These are phyloP conservation scores for Hypomecis atomaria DNA, from an alignment of 2,888 invertebrate species.

Conservation along the genomic window DNA sequence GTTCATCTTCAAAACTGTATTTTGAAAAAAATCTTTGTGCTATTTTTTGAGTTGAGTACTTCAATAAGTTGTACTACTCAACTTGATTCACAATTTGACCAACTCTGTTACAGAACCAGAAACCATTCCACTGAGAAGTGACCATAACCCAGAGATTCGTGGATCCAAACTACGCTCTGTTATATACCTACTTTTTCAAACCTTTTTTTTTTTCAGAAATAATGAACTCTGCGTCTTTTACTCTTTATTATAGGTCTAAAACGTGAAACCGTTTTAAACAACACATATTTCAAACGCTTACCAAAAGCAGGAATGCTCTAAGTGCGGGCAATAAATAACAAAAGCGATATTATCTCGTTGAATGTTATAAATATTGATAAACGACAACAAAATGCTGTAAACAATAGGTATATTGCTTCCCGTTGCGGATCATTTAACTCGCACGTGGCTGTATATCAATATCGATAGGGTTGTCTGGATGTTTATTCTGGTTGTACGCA, in stretches of 20 bases:
- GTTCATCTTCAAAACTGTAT: no score
- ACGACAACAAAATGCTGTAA: slow-evolving; percentile 71
- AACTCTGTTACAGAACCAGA: no score
- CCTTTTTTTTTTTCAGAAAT: no score
- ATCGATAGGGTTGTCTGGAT: slow-evolving; percentile 69
- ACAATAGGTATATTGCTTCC: slow-evolving; percentile 79
- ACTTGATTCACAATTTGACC: no score
- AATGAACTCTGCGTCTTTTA: no score
- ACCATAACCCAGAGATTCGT: slow-evolving; percentile 97
- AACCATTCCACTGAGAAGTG: no score
- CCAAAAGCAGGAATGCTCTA: slow-evolving; percentile 25
- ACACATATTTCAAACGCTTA: slow-evolving; percentile 22
- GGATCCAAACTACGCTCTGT: slow-evolving; percentile 92
- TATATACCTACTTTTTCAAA: no score
- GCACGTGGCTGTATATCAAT: slow-evolving; percentile 67
- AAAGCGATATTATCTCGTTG: slow-evolving; percentile 55
- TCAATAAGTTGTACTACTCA: no score
- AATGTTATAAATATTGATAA: slow-evolving; percentile 74
- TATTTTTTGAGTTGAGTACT: no score
- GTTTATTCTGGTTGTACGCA: slow-evolving; percentile 55
- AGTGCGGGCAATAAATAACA: slow-evolving; percentile 38
- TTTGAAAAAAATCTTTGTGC: no score
- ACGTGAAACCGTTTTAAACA: slow-evolving; percentile 1
- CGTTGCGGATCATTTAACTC: slow-evolving; percentile 75
- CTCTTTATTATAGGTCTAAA: no score